Base-by-base conservation (phyloP, 2,113 vertebrate species). In the Nerophis ophidion region DNA sequence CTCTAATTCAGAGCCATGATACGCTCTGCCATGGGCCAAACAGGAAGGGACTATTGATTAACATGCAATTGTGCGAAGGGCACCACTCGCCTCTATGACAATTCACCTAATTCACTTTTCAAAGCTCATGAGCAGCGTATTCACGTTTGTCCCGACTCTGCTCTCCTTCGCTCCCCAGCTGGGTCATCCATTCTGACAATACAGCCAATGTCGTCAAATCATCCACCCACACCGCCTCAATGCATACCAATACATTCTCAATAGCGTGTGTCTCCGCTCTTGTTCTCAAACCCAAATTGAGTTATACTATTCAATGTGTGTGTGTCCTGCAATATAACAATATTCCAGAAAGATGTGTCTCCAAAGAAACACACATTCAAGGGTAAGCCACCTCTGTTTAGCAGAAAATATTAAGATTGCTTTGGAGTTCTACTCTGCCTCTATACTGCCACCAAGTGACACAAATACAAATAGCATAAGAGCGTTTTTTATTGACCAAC, bases 1-100 rank as follows among this genome's bases (percentile, higher is more conserved):
- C 56, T 82, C 82, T 83, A 82, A 92, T 92, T 92, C 84, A 88
- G 82, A 79, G 77, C 66, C 65, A 65, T 66, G 78, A 75, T 80
- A 50, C 64, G 69, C 78, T 83, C 66, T 84, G 86, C 88, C 77
- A 80, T 60, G 46, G 64, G 75, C 0, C 80, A 86, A 75, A 83
- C 75, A 80, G 66, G 40, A 70, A 80, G 0, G 72, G 81, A 72
- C 76, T 77, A 89, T 82, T 16, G 90, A 86, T 81, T 77, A 71
- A 71, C 53, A 47, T 71, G 67, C 71, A 72, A 59, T 57, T 69
- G 48, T 76, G 63, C 60, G 58, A 56, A 12, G 0, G 79, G 81
- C 62, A 34, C 65, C 61, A 49, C 66, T 48, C 48, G 38, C 8
- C 64, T 68, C 54, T 48, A 68, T 15, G 57, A 72, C 74, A 69